Percentiles rank a stretch among this genome's conserved stretches.
Conservation (phyloP, 2,888 invertebrate genomes). For the Chloromyia formosa region DNA sequence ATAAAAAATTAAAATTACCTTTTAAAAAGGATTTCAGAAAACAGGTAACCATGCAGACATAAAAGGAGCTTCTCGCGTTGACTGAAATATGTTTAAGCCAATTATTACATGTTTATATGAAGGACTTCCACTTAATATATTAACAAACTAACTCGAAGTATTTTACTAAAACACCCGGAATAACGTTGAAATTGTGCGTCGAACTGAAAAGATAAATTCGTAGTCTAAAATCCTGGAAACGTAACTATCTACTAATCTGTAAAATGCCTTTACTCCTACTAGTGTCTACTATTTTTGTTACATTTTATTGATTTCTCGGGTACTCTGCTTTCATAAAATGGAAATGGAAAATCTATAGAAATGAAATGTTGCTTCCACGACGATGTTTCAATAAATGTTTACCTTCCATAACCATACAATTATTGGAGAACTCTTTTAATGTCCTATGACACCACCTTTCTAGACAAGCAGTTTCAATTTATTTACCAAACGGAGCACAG, state of each 20-base stretch:
- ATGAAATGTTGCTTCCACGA: not conserved
- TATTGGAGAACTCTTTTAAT: slow-evolving; percentile 10
- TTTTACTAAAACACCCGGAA: too few species aligned
- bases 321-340: not conserved
- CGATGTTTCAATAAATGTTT: slow-evolving; percentile 32
- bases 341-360: slow-evolving; percentile 44
- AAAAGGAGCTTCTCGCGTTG: too few species aligned
- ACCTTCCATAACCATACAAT: slow-evolving; percentile 24
- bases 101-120: too few species aligned
- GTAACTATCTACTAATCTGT: not conserved
- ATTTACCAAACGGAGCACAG: not conserved
- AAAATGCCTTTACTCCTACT: not conserved
- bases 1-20: too few species aligned
- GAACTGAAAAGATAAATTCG: too few species aligned
- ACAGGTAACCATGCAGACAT: too few species aligned
- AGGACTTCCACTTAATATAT: too few species aligned
- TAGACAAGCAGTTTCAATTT: not conserved
- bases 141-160: too few species aligned
- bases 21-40: too few species aligned
- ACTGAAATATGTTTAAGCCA: too few species aligned
- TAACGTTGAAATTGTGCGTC: too few species aligned
- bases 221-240: too few species aligned
- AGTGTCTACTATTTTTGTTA: slow-evolving; percentile 16
- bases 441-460: not conserved
- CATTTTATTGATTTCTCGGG: slow-evolving; percentile 27